A percentile compares a stretch with the other conserved stretches of the same genome.
Conservation (phyloP, 1,140 invertebrate genomes). For the Aricia agestis region DNA sequence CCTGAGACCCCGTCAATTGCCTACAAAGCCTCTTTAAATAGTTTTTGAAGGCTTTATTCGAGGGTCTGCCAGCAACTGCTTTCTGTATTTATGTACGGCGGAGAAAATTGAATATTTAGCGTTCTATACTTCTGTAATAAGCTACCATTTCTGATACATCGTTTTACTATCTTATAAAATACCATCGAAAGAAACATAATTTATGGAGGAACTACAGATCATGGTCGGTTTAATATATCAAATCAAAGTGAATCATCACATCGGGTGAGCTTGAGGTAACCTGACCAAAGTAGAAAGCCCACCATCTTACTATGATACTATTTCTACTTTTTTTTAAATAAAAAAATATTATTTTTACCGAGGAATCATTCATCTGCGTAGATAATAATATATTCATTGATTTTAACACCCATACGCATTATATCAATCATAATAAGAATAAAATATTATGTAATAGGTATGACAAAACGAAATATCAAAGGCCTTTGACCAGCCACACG, state of each 20-base stretch:
- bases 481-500: slow-evolving; percentile 56
- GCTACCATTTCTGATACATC: no score
- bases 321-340: no score
- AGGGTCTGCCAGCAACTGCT: slow-evolving; percentile 35
- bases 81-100: slow-evolving; percentile 30
- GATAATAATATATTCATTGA: background rate
- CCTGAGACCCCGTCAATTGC: slow-evolving; percentile 38
- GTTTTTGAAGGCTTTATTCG: slow-evolving; percentile 58
- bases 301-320: no score
- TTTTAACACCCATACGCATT: background rate
- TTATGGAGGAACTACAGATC: no score
- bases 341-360: no score
- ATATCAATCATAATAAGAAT: slow-evolving; percentile 19
- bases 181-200: no score
- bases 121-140: background rate
- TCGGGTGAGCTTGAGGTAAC: no score
- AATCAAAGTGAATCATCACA: no score
- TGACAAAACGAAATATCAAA: slow-evolving; percentile 45
- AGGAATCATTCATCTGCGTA: no score
- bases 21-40: slow-evolving; percentile 64
- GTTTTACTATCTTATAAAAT: no score
- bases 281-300: no score
- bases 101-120: background rate
- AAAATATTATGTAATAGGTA: slow-evolving; percentile 30
- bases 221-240: no score